Evolutionary conservation across 2,888 invertebrate genomes (phyloP), one percentile per base, ranked within the genome.

Genomic region (Parochlus steinenii): DNA sequence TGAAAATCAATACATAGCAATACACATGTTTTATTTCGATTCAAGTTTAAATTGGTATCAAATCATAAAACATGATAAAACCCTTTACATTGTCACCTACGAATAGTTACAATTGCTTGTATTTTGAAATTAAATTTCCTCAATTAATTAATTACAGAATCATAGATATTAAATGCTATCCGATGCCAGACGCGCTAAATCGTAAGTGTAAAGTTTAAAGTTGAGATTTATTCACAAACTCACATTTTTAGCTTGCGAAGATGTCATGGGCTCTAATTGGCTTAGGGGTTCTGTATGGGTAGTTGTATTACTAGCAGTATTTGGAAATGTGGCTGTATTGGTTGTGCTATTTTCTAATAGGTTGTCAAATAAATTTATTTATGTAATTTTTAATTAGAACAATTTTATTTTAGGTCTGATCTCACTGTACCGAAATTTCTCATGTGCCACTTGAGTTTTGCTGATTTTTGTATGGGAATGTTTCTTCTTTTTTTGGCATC

Each of bases 391-490:
- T 5, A 19, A 18, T 27, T 14, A 11, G 17, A 18, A 14, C 15
- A 7, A 23, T 11, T 29, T 25, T 44, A 12, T 46, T 49, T 42
- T 44, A 64, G 62, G 39, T 58, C 62, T 2, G 63, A 67, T 45
- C 52, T 63, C 25, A 65, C 65, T 11, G 75, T 78, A 10, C 72
- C 75, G 23, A 67, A 74, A 44, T 77, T 82, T 48, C 63, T 81
- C 32, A 80, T 81, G 63, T 71, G 78, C 44, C 83, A 90, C 53
- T 63, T 92, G 39, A 86, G 87, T 0, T 74, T 82, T 52, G 87
- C 87, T 1, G 90, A 92, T 58, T 69, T 92, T 33, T 80, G 80
- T 50, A 80, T 89, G 64, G 89, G 86, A 1, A 51, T 83, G 2
- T 90, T 89, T 56, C 63, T 90, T 35, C 65, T 82, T 25, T 67